Evolutionary conservation across 2,113 vertebrate species (phyloP).

Genomic region (Alces alces): DNA sequence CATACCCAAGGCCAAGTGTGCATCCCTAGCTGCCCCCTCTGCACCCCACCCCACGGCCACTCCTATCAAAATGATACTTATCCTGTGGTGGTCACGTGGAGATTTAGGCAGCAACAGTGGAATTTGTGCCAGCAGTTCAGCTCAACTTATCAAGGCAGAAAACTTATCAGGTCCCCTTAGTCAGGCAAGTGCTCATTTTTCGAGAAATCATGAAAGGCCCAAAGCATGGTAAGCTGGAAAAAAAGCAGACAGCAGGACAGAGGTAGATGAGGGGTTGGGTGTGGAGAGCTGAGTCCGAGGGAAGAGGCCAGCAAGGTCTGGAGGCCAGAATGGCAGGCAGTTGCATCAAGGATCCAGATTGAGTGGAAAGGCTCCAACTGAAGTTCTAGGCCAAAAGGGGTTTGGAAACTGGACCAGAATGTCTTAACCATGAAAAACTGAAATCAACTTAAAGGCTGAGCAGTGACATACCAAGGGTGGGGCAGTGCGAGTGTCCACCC

Average conservation of each 20-base stretch:
- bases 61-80: background rate
- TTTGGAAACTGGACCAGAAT: background rate
- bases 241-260: background rate
- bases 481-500: background rate
- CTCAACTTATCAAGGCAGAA: background rate
- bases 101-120: background rate
- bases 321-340: background rate
- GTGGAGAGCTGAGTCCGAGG: background rate
- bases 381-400: background rate
- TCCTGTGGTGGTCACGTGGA: background rate
- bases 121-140: background rate
- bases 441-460: background rate
- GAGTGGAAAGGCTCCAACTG: background rate
- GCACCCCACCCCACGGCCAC: background rate
- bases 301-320: background rate
- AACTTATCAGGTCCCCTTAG: background rate
- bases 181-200: background rate
- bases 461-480: background rate
- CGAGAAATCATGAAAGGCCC: background rate
- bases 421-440: background rate
- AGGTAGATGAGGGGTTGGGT: background rate
- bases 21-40: background rate
- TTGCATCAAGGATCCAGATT: background rate
- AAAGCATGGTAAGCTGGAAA: background rate
- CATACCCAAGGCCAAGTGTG: background rate